Percentiles rank a stretch among this genome's conserved stretches.
Conservation (phyloP, 2,797 vertebrate species). For the Danio tinwini region DNA sequence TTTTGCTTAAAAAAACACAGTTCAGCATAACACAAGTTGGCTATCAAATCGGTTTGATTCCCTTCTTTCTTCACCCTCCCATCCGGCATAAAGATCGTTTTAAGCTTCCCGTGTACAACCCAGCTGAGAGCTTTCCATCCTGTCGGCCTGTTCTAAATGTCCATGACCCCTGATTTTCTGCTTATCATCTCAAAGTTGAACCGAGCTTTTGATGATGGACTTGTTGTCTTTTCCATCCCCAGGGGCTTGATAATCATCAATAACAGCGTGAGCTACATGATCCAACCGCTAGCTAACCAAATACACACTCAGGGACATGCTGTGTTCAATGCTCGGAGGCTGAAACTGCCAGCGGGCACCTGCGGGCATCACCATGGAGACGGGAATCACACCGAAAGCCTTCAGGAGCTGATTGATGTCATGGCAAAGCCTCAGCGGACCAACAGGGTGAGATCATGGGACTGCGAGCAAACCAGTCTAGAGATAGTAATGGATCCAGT, state of each 20-base stretch:
- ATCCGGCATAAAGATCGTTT: conserved; percentile 33
- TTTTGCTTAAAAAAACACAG: conserved; percentile 39
- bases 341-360: conserved; percentile 77
- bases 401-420: conserved; percentile 72
- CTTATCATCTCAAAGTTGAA: not conserved
- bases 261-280: conserved; percentile 87
- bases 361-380: conserved; percentile 77
- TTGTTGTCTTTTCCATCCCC: conserved; percentile 63
- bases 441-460: conserved; percentile 67
- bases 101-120: not conserved
- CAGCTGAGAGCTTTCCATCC: conserved; percentile 13
- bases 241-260: conserved; percentile 91
- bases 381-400: conserved; percentile 52
- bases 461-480: not conserved
- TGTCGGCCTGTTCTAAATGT: conserved; percentile 1
- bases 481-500: too few relatives aligned
- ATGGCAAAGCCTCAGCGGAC: conserved; percentile 62
- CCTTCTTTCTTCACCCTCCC: not conserved
- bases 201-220: conserved; percentile 52
- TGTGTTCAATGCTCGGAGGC: conserved; percentile 85
- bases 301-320: conserved; percentile 76
- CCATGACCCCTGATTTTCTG: not conserved
- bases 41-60: conserved; percentile 21
- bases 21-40: conserved; percentile 36
- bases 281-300: conserved; percentile 83